These are phyloP conservation scores for Kuschelorhynchus macadamiae DNA, from an alignment of 2,888 invertebrate species.

Conservation along the genomic window DNA sequence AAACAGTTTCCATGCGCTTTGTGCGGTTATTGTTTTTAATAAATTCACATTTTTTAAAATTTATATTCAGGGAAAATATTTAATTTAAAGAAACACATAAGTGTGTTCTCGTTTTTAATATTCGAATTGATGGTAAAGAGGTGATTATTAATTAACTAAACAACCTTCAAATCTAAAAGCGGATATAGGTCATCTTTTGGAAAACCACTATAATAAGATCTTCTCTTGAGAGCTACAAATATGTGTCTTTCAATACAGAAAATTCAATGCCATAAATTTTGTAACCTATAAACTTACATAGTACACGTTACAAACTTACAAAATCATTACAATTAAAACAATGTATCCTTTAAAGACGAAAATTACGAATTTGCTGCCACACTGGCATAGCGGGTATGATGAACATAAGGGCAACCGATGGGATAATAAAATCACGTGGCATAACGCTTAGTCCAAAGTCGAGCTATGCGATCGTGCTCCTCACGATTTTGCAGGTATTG, in stretches of 20 bases:
- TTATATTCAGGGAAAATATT: too few relatives aligned
- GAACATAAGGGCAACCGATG: conserved; percentile 57
- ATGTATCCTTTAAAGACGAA: conserved; percentile 52
- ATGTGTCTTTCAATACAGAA: conserved; percentile 53
- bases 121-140: too few relatives aligned
- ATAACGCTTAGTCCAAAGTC: conserved; percentile 98
- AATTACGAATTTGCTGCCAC: conserved; percentile 63
- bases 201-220: conserved; percentile 34
- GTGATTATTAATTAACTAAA: too few relatives aligned
- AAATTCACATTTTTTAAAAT: too few relatives aligned
- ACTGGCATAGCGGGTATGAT: conserved; percentile 65
- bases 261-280: conserved; percentile 56
- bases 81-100: too few relatives aligned
- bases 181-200: conserved; percentile 9
- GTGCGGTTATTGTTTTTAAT: too few relatives aligned
- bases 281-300: conserved; percentile 55
- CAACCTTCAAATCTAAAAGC: too few relatives aligned
- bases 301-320: conserved; percentile 55
- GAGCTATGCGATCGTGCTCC: conserved; percentile 97
- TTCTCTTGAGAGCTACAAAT: conserved; percentile 44
- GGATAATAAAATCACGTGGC: conserved; percentile 83
- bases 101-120: too few relatives aligned
- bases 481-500: conserved; percentile 98
- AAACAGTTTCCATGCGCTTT: too few relatives aligned
- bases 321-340: conserved; percentile 52